A percentile compares a stretch with the other conserved stretches of the same genome.
Evolutionary conservation across 2,888 invertebrate genomes (phyloP).

Genomic region (Noctua janthe): DNA sequence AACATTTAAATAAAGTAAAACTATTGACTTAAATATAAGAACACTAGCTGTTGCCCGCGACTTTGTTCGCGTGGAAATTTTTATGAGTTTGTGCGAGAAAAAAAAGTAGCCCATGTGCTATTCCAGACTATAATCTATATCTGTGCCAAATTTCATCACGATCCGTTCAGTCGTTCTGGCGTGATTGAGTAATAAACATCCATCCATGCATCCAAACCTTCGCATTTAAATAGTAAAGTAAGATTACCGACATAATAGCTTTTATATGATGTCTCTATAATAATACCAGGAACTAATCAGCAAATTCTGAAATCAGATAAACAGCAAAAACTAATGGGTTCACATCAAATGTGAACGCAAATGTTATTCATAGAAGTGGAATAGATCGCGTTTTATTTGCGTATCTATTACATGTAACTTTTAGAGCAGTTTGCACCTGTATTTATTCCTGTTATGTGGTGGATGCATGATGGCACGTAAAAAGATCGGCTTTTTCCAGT

Average conservation of each 20-base stretch:
- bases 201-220: neutral
- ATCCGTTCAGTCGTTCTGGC: neutral
- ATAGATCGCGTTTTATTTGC: slow-evolving; percentile 3
- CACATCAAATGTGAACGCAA: slow-evolving; percentile 6
- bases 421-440: slow-evolving; percentile 14
- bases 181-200: neutral
- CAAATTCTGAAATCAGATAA: slow-evolving; percentile 1
- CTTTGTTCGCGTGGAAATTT: neutral
- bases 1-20: neutral
- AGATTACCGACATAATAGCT: neutral
- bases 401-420: neutral
- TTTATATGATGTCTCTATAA: neutral
- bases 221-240: too few species aligned
- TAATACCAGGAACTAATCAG: too few species aligned
- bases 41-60: neutral
- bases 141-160: neutral
- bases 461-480: neutral
- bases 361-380: slow-evolving; percentile 21
- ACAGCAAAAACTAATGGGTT: slow-evolving; percentile 4
- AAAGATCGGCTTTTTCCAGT: neutral
- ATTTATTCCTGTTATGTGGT: neutral
- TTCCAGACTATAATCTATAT: too few species aligned
- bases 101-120: neutral
- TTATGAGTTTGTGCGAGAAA: neutral
- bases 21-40: neutral